These are phyloP conservation scores for Turritopsis rubra DNA, from an alignment of 30 jellyfish, hydroid and myxozoan species.

Conservation along the genomic window DNA sequence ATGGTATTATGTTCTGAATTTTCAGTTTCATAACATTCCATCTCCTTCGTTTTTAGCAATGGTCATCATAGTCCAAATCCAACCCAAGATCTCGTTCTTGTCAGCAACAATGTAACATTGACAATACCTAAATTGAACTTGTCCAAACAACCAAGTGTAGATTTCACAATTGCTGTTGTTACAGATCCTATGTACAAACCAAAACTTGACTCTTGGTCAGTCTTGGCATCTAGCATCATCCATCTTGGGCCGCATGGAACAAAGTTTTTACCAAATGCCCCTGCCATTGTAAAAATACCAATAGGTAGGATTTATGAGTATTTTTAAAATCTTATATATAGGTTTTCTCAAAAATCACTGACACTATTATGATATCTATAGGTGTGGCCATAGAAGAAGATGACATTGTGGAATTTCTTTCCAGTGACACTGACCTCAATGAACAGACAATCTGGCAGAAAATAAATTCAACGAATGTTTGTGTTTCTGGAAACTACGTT, in stretches of 20 bases:
- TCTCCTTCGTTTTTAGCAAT: neutral
- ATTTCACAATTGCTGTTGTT: neutral
- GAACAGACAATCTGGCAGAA: conserved; percentile 53
- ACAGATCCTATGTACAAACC: conserved; percentile 1
- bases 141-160: conserved; percentile 38
- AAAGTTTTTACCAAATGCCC: conserved; percentile 37
- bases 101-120: conserved; percentile 32
- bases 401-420: conserved; percentile 21
- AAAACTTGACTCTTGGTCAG: conserved; percentile 24
- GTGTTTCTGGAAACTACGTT: conserved; percentile 20
- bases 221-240: conserved; percentile 23
- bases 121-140: conserved; percentile 48
- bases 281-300: conserved; percentile 49
- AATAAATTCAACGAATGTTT: conserved; percentile 6
- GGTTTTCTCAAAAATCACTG: neutral
- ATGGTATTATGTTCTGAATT: too few species aligned
- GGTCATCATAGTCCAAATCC: conserved; percentile 5
- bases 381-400: conserved; percentile 31
- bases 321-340: too few species aligned
- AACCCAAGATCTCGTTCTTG: conserved; percentile 46
- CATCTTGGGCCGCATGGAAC: conserved; percentile 64
- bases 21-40: too few species aligned
- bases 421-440: conserved; percentile 42
- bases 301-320: neutral
- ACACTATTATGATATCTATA: neutral